Base-by-base conservation (phyloP, 2,113 vertebrate genomes). In the Pogona vitticeps region DNA sequence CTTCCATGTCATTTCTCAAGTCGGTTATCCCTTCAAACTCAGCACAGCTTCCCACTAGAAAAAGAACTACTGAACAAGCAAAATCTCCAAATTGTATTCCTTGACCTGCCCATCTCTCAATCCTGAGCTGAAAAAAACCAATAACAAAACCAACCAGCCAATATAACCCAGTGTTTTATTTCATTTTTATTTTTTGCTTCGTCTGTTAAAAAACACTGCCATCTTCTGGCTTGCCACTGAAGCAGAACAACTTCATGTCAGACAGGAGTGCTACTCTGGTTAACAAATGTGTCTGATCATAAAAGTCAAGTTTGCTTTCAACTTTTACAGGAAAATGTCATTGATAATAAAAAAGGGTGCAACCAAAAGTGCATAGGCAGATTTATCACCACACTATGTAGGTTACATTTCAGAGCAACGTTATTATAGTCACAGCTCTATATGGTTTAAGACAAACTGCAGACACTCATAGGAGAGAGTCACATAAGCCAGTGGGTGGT, bases 121-220 rank as follows among this genome's bases (percentile, higher is more conserved):
- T 0, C 72, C 33, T 5, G 10, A 26, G 58, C 6, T 91, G 87
- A 75, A 26, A 79, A 79, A 59, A 61, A n/a, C n/a, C n/a, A n/a
- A 79, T 13, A 38, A 33, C 20, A 12, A 68, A 68, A 68, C 10
- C 8, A 26, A 63, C 6, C 61, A 63, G 6, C 46, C 46, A 52
- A 79, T 13, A 12, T 31, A 68, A 28, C 10, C 28, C 65, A 68
- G 28, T 68, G 28, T 31, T 8, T 68, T n/a, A 13, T 31, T 52
- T 36, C 38, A 46, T 42, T 42, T 33, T n/a, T n/a, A 21, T n/a
- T 9, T 59, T 38, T 36, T 36, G 67, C 15, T 2, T 52, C 65
- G 86, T 95, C 59, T 68, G 18, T 95, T 96, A 91, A 92, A 91
- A 95, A 94, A 96, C 89, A 94, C 79, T 94, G 95, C 96, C 96